Conservation (phyloP, 2,797 vertebrate species). For the Pipistrellus kuhlii region DNA sequence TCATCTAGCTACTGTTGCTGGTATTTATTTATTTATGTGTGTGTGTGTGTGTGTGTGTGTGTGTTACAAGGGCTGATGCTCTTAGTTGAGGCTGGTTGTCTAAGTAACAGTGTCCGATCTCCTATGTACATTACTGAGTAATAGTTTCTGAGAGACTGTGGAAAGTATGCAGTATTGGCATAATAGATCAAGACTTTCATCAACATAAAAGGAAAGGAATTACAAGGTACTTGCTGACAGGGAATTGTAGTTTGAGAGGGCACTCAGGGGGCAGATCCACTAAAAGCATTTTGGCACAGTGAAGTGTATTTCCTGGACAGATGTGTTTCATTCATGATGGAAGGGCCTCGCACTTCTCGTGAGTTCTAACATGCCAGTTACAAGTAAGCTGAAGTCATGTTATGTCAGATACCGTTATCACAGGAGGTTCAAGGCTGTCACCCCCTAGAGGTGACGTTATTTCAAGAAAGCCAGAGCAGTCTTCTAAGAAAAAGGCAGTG, state of each 20-base stretch:
- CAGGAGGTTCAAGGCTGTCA: conserved; percentile 78
- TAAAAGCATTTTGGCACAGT: conserved; percentile 71
- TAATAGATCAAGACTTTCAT: conserved; percentile 76
- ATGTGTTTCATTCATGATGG: conserved; percentile 70
- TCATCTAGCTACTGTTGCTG: not conserved
- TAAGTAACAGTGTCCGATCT: conserved; percentile 55
- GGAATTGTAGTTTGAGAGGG: conserved; percentile 70
- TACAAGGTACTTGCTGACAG: conserved; percentile 75
- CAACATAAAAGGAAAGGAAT: conserved; percentile 81
- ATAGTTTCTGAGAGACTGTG: conserved; percentile 61
- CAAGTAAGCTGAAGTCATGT: conserved; percentile 42
- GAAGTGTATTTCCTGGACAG: conserved; percentile 79
- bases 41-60: no score
- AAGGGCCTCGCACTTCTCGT: conserved; percentile 28
- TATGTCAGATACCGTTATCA: conserved; percentile 75
- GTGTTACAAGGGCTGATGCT: not conserved
- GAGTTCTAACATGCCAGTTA: conserved; percentile 45
- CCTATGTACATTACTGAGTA: conserved; percentile 67
- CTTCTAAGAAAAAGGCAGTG: conserved; percentile 23
- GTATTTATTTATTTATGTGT: no score
- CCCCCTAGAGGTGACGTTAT: conserved; percentile 70
- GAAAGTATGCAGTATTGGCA: conserved; percentile 71
- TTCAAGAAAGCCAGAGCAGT: conserved; percentile 74
- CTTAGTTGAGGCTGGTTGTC: conserved; percentile 66
- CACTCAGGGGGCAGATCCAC: conserved; percentile 74